Evolutionary conservation across 2,888 invertebrate genomes (phyloP), one percentile per base, ranked within the genome.

Genomic region (Lycocerus yunnanus): DNA sequence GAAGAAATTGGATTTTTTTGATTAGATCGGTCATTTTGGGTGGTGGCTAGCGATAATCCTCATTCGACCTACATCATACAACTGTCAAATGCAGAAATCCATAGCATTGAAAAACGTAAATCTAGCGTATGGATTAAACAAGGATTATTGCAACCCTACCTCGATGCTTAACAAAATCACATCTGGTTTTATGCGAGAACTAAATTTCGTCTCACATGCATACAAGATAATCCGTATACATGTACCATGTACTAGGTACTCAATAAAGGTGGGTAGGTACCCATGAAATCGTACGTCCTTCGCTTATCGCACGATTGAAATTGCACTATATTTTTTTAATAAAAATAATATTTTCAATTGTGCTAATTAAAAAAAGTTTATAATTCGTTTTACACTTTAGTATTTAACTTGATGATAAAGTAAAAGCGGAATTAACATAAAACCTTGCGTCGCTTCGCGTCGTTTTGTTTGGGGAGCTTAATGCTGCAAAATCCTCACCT

Each of bases 31-130:
- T 72, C 71, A 75, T 76, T 76, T 75, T 78, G 73, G 73, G 77
- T 73, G 77, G 75, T 72, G 71, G 73, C 71, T 68, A 70, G 72
- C 78, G 78, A 79, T 79, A 77, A 77, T 70, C 59, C 69, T 21
- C 24, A n/a, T 63, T 63, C 76, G 79, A 78, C 79, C 79, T 79
- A 79, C 77, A 79, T 79, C 79, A 79, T 73, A 75, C 77, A 79
- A 79, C 79, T 79, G 79, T 79, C 79, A 79, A 79, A 79, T 71
- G 77, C 79, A 79, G 63, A 76, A 76, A 77, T 78, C 73, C 72
- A 68, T 61, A 14, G 71, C 76, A 73, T 79, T 78, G 76, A 79
- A 69, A 70, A 73, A 77, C 75, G 76, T 72, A 77, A 78, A 79
- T 79, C 79, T 73, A 72, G 77, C 77, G 76, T 76, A 68, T 71